Evolutionary conservation across 2,888 invertebrate species (phyloP), one percentile per base, ranked within the genome.

Genomic region (Drosophila paramelanica): DNA sequence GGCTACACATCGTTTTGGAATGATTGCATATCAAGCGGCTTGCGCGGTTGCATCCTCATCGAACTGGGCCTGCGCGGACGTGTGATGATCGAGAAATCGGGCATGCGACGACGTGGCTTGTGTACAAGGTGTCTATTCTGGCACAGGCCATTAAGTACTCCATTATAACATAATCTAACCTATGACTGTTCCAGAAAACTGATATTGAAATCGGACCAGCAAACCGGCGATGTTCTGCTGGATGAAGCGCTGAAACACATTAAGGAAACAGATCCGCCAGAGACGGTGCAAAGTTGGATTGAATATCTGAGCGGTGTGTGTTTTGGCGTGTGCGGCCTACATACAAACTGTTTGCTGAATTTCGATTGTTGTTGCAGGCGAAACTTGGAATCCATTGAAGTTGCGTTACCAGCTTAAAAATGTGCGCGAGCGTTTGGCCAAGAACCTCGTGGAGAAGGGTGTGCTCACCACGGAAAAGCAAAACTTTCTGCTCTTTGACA

Each of bases 1-100:
- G 99, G 99, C 76, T 99, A 99, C 94, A 99, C 99, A 91, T 99
- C 99, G 61, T 99, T 99, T 94, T 99, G 99, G 99, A 99, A 99
- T 93, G 99, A 99, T 93, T 99, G 99, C 93, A 99, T 99, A 94
- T 99, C 99, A 82, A 98, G 98, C 90, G 99, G 99, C 45, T 94
- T 99, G 74, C 95, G 99, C 89, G 99, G 99, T 73, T 99, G 99
- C 93, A 99, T 99, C 91, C 94, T 99, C 84, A 98, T 99, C 81
- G 99, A 99, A 93, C 94, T 99, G 88, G 98, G 98, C 10, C 93
- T 99, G 73, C 94, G 99, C 88, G 98, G 98, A 47, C 96, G 99
- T 68, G 95, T 99, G 67, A 99, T 99, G 93, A 93, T 99, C 88
- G 99, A 99, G 93, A 96, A 96, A 92, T 97, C 98, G 88, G 99